Evolutionary conservation across 2,113 vertebrate genomes (phyloP).

Genomic region (Polyodon spathula): DNA sequence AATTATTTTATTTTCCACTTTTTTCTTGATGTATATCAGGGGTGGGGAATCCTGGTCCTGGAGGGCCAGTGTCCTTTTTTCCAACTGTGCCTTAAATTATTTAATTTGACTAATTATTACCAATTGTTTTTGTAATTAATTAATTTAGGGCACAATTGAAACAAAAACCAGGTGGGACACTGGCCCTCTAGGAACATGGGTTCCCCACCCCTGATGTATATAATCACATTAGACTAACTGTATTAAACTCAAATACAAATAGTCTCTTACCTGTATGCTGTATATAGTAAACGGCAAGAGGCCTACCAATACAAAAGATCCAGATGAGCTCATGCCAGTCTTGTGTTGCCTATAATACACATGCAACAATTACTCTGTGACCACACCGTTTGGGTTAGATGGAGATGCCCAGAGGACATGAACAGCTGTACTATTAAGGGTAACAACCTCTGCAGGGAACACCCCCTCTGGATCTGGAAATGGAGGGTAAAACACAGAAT

Average conservation of each 20-base stretch:
- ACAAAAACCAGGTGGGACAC: too few relatives aligned
- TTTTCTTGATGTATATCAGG: too few relatives aligned
- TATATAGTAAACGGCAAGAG: conserved; percentile 81
- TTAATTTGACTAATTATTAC: too few relatives aligned
- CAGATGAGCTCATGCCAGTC: conserved; percentile 57
- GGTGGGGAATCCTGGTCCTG: too few relatives aligned
- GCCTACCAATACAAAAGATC: conserved; percentile 62
- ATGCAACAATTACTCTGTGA: conserved; percentile 72
- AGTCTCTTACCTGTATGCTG: conserved; percentile 75
- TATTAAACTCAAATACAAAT: not conserved
- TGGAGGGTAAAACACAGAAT: conserved; percentile 48
- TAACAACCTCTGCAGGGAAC: conserved; percentile 76
- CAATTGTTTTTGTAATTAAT: too few relatives aligned
- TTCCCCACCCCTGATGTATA: too few relatives aligned
- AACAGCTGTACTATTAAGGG: conserved; percentile 80
- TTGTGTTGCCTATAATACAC: conserved; percentile 63
- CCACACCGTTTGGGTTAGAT: conserved; percentile 69
- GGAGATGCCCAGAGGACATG: conserved; percentile 81
- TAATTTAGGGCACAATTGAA: too few relatives aligned
- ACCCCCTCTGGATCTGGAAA: conserved; percentile 81
- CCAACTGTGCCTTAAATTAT: too few relatives aligned
- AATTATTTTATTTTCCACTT: too few relatives aligned
- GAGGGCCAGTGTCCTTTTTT: too few relatives aligned
- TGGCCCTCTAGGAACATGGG: too few relatives aligned
- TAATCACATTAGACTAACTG: too few relatives aligned